Evolutionary conservation across 1,140 invertebrate species (phyloP).

Genomic region (Diorhabda sublineata): DNA sequence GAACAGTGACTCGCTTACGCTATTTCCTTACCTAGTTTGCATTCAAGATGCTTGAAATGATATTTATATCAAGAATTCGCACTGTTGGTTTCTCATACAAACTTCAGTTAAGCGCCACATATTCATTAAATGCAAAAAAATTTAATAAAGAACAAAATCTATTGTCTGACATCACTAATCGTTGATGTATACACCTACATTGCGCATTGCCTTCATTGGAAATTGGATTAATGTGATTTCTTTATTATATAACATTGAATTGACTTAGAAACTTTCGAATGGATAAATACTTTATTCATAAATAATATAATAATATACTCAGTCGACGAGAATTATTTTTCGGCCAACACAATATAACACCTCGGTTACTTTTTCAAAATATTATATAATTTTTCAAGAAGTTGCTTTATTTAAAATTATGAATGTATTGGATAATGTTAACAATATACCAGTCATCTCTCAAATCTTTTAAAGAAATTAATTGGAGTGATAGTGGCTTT

Average conservation of each 20-base stretch:
- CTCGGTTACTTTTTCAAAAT: too few relatives aligned
- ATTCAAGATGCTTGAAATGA: conserved; percentile 32
- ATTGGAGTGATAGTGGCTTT: too few relatives aligned
- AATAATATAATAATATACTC: not conserved
- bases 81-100: conserved; percentile 11
- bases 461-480: too few relatives aligned
- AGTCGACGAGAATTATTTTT: not conserved
- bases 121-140: conserved; percentile 1
- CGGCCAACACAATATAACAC: too few relatives aligned
- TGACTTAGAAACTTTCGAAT: not conserved
- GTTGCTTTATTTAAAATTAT: too few relatives aligned
- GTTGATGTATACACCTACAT: not conserved
- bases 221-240: conserved; percentile 1
- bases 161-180: not conserved
- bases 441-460: too few relatives aligned
- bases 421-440: too few relatives aligned
- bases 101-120: conserved; percentile 6
- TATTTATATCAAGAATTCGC: conserved; percentile 31
- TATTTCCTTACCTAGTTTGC: conserved; percentile 33
- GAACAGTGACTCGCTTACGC: conserved; percentile 19
- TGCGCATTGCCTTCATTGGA: not conserved
- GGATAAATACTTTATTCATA: not conserved
- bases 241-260: not conserved
- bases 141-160: not conserved
- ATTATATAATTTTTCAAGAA: too few relatives aligned